Percentiles rank a stretch among this genome's conserved stretches.
Evolutionary conservation across 2,113 vertebrate species (phyloP).

Genomic region (Poecilia latipinna): DNA sequence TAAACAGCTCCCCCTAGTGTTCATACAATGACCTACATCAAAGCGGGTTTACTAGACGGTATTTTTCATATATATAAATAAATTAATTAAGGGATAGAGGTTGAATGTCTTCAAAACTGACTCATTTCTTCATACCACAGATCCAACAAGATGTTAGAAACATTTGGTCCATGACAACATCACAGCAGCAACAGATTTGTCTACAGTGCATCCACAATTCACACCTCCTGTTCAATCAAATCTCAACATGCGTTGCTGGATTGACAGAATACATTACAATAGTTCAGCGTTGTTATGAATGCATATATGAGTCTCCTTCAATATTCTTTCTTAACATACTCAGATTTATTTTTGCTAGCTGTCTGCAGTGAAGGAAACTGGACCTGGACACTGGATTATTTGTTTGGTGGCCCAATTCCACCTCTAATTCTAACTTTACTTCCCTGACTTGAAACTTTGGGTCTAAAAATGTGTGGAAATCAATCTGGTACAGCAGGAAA

Average conservation of each 20-base stretch:
- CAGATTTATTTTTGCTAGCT: not conserved
- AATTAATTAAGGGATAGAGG: too few relatives aligned
- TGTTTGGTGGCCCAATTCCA: not conserved
- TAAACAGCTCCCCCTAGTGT: conserved; percentile 60
- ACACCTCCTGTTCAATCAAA: not conserved
- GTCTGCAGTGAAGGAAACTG: not conserved
- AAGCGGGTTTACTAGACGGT: too few relatives aligned
- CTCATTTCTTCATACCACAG: too few relatives aligned
- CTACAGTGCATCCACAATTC: too few relatives aligned
- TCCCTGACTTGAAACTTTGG: not conserved
- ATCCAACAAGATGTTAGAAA: not conserved
- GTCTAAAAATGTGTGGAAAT: not conserved
- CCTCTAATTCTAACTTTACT: not conserved
- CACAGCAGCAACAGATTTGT: too few relatives aligned
- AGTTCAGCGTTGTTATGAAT: not conserved
- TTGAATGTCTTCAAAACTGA: too few relatives aligned
- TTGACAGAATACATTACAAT: not conserved
- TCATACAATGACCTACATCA: not conserved
- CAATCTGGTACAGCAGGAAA: not conserved
- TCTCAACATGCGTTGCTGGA: not conserved
- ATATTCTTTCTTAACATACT: not conserved
- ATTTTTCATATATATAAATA: too few relatives aligned
- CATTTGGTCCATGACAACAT: not conserved
- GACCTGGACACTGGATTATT: not conserved
- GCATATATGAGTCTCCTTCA: not conserved